These are phyloP conservation scores for Sphaerophoria taeniata DNA, from an alignment of 2,888 invertebrate genomes.

Conservation along the genomic window DNA sequence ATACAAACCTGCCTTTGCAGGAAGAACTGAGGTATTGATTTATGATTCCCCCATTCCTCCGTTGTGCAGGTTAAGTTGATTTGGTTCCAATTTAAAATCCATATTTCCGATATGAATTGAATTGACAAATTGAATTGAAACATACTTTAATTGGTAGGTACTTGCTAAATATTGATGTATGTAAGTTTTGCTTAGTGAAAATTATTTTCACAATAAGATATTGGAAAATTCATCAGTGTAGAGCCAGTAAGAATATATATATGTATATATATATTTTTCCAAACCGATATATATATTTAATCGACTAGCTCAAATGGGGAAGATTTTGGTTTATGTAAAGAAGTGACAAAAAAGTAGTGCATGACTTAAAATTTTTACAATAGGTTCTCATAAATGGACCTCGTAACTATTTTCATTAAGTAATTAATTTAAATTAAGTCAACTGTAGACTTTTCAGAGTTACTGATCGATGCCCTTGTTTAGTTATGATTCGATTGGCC, in stretches of 20 bases:
- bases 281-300: too few species aligned
- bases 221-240: background rate
- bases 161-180: background rate
- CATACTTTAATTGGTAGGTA: constrained; percentile 43
- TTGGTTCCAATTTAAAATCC: constrained; percentile 48
- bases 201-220: background rate
- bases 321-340: too few species aligned
- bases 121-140: constrained; percentile 62
- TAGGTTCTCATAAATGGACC: too few species aligned
- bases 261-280: background rate
- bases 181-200: background rate
- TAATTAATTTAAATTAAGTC: too few species aligned
- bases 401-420: too few species aligned
- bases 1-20: background rate
- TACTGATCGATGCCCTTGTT: too few species aligned
- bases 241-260: background rate
- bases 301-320: too few species aligned
- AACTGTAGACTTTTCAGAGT: too few species aligned
- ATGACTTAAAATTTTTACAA: too few species aligned
- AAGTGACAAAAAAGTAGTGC: too few species aligned
- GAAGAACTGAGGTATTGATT: constrained; percentile 17
- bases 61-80: background rate
- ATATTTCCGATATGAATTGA: constrained; percentile 56
- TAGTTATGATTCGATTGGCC: too few species aligned
- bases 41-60: background rate